A percentile compares a stretch with the other conserved stretches of the same genome.
These are phyloP conservation scores for Diadromus collaris DNA, from an alignment of 2,888 invertebrate species.

Conservation along the genomic window DNA sequence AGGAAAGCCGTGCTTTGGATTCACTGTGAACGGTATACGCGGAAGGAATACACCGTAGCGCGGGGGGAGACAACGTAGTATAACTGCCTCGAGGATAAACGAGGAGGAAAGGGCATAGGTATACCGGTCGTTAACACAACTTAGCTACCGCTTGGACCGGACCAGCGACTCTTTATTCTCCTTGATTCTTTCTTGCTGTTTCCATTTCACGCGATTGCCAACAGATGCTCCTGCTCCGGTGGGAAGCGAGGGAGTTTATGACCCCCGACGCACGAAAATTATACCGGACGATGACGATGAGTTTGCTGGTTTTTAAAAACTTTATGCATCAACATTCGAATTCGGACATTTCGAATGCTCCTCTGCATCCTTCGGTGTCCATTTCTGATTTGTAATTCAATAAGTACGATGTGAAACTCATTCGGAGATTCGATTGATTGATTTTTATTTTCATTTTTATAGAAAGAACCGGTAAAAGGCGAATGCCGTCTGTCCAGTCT, in stretches of 20 bases:
- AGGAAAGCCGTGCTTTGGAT: constrained; percentile 20
- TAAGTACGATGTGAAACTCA: neutral
- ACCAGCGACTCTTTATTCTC: constrained; percentile 10
- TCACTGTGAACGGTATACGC: constrained; percentile 24
- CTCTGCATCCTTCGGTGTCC: neutral
- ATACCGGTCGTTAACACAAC: constrained; percentile 46
- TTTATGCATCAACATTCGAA: neutral
- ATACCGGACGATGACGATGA: constrained; percentile 1
- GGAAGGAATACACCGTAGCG: constrained; percentile 43
- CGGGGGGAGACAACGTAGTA: constrained; percentile 39
- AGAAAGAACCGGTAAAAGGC: constrained; percentile 15
- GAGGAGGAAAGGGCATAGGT: constrained; percentile 39
- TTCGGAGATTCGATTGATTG: constrained; percentile 16
- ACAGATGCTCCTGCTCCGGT: neutral
- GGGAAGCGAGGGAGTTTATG: constrained; percentile 1
- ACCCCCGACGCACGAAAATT: constrained; percentile 10
- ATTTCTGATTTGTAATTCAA: constrained; percentile 5
- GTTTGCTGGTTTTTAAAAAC: neutral
- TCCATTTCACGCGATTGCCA: constrained; percentile 21
- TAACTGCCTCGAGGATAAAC: constrained; percentile 41
- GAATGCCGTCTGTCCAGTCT: constrained; percentile 14
- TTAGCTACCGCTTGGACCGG: constrained; percentile 13
- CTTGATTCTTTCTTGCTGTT: constrained; percentile 6
- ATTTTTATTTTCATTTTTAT: neutral
- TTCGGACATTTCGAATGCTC: neutral